Percentiles rank a stretch among this genome's conserved stretches.
These are phyloP conservation scores for Noctua fimbriata DNA, from an alignment of 2,888 invertebrate genomes.

Conservation along the genomic window DNA sequence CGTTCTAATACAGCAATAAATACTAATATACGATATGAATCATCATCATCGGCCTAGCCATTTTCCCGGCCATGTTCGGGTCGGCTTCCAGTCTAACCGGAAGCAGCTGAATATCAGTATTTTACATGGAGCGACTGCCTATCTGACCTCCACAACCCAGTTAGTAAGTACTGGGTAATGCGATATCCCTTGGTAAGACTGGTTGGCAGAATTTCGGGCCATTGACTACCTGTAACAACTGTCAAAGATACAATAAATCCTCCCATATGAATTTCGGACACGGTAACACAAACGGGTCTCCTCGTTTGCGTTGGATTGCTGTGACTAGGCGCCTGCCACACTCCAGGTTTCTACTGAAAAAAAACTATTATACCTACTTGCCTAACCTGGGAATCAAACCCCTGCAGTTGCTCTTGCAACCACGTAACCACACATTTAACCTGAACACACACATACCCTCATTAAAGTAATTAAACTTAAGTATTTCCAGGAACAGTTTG, in stretches of 20 bases:
- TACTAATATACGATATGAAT: neutral
- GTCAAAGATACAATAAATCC: neutral
- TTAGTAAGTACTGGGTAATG: too few relatives aligned
- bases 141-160: too few relatives aligned
- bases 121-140: too few relatives aligned
- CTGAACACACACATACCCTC: neutral
- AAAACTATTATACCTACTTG: neutral
- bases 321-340: neutral
- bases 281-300: too few relatives aligned
- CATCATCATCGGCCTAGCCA: too few relatives aligned
- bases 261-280: neutral
- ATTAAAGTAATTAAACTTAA: constrained; percentile 8
- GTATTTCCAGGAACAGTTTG: constrained; percentile 31
- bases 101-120: too few relatives aligned
- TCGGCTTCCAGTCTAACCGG: too few relatives aligned
- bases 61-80: too few relatives aligned
- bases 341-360: neutral
- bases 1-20: neutral
- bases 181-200: too few relatives aligned
- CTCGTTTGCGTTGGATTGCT: neutral
- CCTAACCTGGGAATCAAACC: neutral
- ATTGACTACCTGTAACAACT: too few relatives aligned
- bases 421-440: neutral
- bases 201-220: too few relatives aligned
- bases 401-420: neutral